A percentile compares a stretch with the other conserved stretches of the same genome.
These are phyloP conservation scores for Bovichtus diacanthus DNA, from an alignment of 2,797 vertebrate species.

Conservation along the genomic window DNA sequence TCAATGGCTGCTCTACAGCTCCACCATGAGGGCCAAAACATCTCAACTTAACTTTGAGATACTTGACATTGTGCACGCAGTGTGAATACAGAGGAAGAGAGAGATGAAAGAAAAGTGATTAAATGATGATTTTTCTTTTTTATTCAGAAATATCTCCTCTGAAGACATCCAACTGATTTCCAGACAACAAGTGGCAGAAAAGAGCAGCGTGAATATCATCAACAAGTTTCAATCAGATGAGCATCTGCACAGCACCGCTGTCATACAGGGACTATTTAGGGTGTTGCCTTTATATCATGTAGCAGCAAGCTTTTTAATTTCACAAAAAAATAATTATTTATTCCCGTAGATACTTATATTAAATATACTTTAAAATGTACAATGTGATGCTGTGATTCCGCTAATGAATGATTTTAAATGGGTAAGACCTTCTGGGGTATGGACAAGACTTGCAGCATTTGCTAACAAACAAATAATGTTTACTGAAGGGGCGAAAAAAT, in stretches of 20 bases:
- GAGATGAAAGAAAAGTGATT: background rate
- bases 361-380: background rate
- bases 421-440: background rate
- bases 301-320: slow-evolving; percentile 26
- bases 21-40: background rate
- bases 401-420: slow-evolving; percentile 26
- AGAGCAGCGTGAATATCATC: slow-evolving; percentile 2
- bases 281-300: slow-evolving; percentile 34
- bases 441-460: background rate
- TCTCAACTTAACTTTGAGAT: background rate
- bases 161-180: slow-evolving; percentile 42
- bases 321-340: slow-evolving; percentile 50
- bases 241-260: background rate
- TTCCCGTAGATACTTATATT: background rate
- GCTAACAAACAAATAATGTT: background rate
- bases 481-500: slow-evolving; percentile 14
- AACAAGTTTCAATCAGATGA: slow-evolving; percentile 11
- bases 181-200: background rate
- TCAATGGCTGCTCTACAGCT: too few relatives aligned
- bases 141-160: slow-evolving; percentile 67
- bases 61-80: background rate
- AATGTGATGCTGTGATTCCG: background rate
- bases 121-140: background rate
- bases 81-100: background rate
- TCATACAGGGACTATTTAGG: background rate